phyloP scores from a whole-genome alignment of 2,888 invertebrate species.

The Panzeria rudis region DNA sequence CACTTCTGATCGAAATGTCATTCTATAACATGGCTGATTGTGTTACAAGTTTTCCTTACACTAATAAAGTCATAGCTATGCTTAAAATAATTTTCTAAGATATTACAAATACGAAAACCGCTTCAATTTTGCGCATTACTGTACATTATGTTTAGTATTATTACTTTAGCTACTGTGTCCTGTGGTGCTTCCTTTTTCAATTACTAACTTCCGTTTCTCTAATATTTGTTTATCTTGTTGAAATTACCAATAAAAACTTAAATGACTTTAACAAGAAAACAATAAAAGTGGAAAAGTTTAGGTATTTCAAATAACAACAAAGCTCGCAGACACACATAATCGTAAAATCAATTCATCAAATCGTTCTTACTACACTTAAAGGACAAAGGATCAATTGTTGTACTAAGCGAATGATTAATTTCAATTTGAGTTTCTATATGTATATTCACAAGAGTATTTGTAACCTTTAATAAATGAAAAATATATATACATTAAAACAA shows the following conservation, averaged over 20 bases:
- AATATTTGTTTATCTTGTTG: conserved; percentile 3
- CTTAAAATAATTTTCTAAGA: no score
- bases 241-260: conserved; percentile 15
- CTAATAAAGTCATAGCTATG: no score
- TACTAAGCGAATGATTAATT: neutral
- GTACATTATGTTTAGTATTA: neutral
- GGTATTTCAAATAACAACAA: neutral
- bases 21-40: no score
- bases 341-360: conserved; percentile 29
- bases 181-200: conserved; percentile 16
- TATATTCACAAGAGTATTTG: neutral
- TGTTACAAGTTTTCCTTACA: no score
- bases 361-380: neutral
- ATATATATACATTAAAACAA: neutral
- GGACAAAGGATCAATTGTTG: neutral
- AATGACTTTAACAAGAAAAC: neutral
- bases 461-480: conserved; percentile 2
- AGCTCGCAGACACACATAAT: neutral
- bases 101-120: no score
- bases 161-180: neutral
- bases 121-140: neutral
- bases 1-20: no score
- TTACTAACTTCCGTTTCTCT: conserved; percentile 26
- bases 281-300: neutral
- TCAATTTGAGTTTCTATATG: neutral